Percentiles rank a stretch among this genome's conserved stretches.
These are phyloP conservation scores for Drosophila setosimentum DNA, from an alignment of 2,888 invertebrate genomes.

Conservation along the genomic window DNA sequence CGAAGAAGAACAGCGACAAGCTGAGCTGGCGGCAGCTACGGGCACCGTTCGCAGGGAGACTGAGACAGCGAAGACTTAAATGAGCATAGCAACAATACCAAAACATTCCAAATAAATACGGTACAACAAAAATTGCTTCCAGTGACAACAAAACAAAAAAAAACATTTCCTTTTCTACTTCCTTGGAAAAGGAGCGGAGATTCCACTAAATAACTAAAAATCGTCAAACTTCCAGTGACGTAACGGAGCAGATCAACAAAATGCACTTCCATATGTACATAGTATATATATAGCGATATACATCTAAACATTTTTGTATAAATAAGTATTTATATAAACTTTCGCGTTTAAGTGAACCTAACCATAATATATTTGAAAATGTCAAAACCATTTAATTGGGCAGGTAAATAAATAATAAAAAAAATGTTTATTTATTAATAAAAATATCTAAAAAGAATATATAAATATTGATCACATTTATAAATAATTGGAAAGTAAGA, in stretches of 20 bases:
- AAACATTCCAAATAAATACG: constrained; percentile 31
- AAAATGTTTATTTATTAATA: constrained; percentile 33
- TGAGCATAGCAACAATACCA: constrained; percentile 21
- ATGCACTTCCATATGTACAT: constrained; percentile 56
- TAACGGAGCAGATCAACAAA: constrained; percentile 23
- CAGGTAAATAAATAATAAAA: constrained; percentile 10
- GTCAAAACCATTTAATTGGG: constrained; percentile 8
- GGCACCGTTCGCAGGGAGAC: constrained; percentile 44
- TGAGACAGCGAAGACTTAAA: constrained; percentile 67
- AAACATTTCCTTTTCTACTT: constrained; percentile 69
- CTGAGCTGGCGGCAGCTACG: constrained; percentile 85
- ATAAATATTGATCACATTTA: background rate
- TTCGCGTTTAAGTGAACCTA: constrained; percentile 47
- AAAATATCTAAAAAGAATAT: background rate
- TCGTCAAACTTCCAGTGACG: constrained; percentile 70
- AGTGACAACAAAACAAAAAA: constrained; percentile 22
- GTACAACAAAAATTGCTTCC: constrained; percentile 58
- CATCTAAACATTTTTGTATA: constrained; percentile 36
- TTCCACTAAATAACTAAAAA: constrained; percentile 26
- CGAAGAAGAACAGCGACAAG: constrained; percentile 84
- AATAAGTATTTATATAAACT: constrained; percentile 50
- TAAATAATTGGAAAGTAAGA: background rate
- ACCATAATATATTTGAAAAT: constrained; percentile 19
- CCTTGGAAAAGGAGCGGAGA: constrained; percentile 40
- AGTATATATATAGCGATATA: constrained; percentile 34